phyloP scores from a whole-genome alignment of 2,888 invertebrate species.

The Coenonympha glycerion region DNA sequence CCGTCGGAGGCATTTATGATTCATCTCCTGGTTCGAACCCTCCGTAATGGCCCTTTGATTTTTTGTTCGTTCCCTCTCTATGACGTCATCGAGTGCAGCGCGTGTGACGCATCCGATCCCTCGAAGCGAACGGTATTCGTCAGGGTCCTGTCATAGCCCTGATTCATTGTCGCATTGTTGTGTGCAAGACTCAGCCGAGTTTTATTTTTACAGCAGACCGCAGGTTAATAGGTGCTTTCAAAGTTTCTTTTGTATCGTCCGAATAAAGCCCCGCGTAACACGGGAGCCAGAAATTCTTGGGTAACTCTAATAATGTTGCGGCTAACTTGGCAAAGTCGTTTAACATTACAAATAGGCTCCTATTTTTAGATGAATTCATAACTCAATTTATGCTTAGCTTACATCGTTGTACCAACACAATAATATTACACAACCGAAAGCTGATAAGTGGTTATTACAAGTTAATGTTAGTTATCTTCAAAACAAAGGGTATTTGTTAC shows the following conservation, averaged over 20 bases:
- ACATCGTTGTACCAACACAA: background rate
- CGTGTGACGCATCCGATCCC: slow-evolving; percentile 43
- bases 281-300: slow-evolving; percentile 31
- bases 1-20: slow-evolving; percentile 64
- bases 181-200: slow-evolving; percentile 22
- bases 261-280: slow-evolving; percentile 31
- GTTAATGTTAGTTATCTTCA: background rate
- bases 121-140: slow-evolving; percentile 48
- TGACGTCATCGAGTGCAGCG: slow-evolving; percentile 63
- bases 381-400: background rate
- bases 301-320: slow-evolving; percentile 6
- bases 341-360: background rate
- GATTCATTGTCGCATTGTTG: slow-evolving; percentile 53
- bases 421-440: background rate
- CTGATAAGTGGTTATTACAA: background rate
- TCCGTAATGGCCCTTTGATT: slow-evolving; percentile 55
- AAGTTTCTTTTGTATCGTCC: slow-evolving; percentile 25
- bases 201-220: slow-evolving; percentile 42
- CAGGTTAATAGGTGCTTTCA: slow-evolving; percentile 28
- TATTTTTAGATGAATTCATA: background rate
- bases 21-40: slow-evolving; percentile 60
- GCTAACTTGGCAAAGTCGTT: background rate
- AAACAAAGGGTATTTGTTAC: background rate
- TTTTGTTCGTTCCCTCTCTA: slow-evolving; percentile 49
- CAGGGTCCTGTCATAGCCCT: slow-evolving; percentile 50